phyloP scores from a whole-genome alignment of 2,888 invertebrate species.

The Sinopyrophorus schimmeli region DNA sequence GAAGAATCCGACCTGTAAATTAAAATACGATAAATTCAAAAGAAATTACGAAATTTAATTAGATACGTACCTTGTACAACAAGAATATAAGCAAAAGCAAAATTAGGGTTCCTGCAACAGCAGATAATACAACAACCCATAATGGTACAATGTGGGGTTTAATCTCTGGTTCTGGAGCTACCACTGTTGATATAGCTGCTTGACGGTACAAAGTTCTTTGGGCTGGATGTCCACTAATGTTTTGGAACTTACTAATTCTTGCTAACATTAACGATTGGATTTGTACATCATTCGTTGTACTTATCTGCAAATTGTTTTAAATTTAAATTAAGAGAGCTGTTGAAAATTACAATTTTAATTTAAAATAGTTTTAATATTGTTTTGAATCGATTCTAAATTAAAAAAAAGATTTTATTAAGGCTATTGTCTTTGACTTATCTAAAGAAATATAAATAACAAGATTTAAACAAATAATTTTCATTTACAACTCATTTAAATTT shows the following conservation, averaged over 20 bases:
- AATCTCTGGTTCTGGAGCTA: constrained; percentile 65
- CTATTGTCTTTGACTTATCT: too few species aligned
- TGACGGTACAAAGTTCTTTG: constrained; percentile 62
- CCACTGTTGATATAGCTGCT: constrained; percentile 74
- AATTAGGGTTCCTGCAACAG: constrained; percentile 78
- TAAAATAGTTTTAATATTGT: neutral
- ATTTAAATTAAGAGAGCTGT: constrained; percentile 17
- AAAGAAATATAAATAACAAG: too few species aligned
- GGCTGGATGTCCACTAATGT: constrained; percentile 67
- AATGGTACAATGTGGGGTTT: constrained; percentile 75
- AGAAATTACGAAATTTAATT: neutral
- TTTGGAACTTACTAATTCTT: constrained; percentile 72
- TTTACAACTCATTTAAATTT: too few species aligned
- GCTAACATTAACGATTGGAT: constrained; percentile 77
- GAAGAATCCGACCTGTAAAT: constrained; percentile 84
- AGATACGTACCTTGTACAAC: constrained; percentile 75
- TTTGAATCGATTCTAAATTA: neutral
- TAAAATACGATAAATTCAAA: neutral
- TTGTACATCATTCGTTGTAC: constrained; percentile 61
- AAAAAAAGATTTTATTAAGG: too few species aligned
- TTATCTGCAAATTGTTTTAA: too few species aligned
- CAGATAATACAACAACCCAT: constrained; percentile 85
- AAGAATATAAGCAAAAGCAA: constrained; percentile 76
- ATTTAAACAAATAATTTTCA: too few species aligned
- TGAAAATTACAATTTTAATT: too few species aligned